Evolutionary conservation across 2,113 vertebrate species (phyloP).

Genomic region (Phasianus colchicus): DNA sequence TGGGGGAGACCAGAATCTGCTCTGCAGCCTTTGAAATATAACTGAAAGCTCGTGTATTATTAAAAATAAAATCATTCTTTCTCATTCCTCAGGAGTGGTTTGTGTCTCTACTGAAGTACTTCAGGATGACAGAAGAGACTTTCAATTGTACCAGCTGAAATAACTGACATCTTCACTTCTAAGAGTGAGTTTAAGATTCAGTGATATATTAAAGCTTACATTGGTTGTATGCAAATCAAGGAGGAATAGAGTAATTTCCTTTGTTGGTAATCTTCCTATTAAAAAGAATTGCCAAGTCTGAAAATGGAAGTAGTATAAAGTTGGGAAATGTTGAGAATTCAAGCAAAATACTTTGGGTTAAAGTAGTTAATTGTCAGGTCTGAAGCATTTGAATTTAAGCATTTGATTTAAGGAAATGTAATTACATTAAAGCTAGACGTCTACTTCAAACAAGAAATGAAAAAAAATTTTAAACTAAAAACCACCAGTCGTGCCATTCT

Average conservation of each 20-base stretch:
- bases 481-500: not conserved
- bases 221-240: not conserved
- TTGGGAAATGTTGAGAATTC: not conserved
- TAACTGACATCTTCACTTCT: not conserved
- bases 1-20: not conserved
- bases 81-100: not conserved
- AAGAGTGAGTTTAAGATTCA: constrained; percentile 23
- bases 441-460: not conserved
- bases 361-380: constrained; percentile 3
- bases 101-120: not conserved
- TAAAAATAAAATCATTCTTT: not conserved
- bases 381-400: not conserved
- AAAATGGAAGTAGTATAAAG: not conserved
- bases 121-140: not conserved
- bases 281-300: not conserved
- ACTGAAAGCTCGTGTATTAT: not conserved
- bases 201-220: not conserved
- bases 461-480: not conserved
- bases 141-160: constrained; percentile 23
- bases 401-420: not conserved
- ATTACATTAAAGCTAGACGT: not conserved
- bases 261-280: not conserved
- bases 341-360: not conserved
- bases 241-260: not conserved
- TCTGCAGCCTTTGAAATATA: not conserved